Percentiles rank a stretch among this genome's conserved stretches.
Evolutionary conservation across 2,113 vertebrate species (phyloP).

Genomic region (Morone chrysops): DNA sequence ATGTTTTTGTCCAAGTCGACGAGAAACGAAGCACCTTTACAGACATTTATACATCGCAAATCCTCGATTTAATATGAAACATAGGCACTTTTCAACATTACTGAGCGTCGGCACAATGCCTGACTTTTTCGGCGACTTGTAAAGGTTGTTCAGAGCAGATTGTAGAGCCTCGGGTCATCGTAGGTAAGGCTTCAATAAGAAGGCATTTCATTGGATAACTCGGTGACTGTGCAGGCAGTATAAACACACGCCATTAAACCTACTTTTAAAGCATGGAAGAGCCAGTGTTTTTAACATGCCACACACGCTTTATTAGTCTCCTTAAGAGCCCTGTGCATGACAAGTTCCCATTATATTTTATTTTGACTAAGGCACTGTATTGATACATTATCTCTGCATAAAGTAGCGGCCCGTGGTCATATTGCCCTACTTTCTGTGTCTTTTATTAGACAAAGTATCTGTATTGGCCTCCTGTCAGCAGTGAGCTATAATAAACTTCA

Average conservation of each 20-base stretch:
- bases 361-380: background rate
- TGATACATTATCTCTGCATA: background rate
- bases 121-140: constrained; percentile 6
- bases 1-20: constrained; percentile 72
- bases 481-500: constrained; percentile 8
- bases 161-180: constrained; percentile 26
- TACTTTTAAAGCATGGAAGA: constrained; percentile 53
- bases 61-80: background rate
- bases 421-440: background rate
- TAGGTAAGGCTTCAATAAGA: constrained; percentile 87
- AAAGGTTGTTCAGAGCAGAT: constrained; percentile 39
- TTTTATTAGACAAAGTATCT: constrained; percentile 1
- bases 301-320: background rate
- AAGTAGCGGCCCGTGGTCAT: background rate
- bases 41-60: constrained; percentile 12
- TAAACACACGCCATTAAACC: constrained; percentile 80
- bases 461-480: background rate
- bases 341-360: background rate
- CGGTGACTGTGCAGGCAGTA: constrained; percentile 77
- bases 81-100: background rate
- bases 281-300: constrained; percentile 44
- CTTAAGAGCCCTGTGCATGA: background rate
- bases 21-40: constrained; percentile 53
- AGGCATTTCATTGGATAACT: constrained; percentile 86
- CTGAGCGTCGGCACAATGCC: background rate